A percentile compares a stretch with the other conserved stretches of the same genome.
phyloP scores from a whole-genome alignment of 2,113 vertebrate species.

The Theristicus caerulescens region DNA sequence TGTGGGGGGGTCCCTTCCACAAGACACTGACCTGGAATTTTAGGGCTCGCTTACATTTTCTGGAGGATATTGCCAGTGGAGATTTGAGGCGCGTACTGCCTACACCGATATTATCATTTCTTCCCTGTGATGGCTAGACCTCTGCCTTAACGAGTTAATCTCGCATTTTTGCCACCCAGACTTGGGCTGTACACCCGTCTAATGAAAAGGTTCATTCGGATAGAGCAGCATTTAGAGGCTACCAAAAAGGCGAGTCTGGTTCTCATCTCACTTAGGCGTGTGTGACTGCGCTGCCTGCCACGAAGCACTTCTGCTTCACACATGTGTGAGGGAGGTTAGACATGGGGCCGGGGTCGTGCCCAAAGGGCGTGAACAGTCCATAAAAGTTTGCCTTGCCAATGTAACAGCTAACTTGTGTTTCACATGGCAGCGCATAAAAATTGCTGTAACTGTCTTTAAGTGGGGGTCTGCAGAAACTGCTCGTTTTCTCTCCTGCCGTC shows the following conservation, averaged over 20 bases:
- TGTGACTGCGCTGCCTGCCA: not conserved
- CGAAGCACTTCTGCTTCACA: not conserved
- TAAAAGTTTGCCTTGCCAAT: not conserved
- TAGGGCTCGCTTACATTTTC: not conserved
- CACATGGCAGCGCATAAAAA: not conserved
- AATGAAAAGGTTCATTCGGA: not conserved
- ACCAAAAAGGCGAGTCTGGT: not conserved
- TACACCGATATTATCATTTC: not conserved
- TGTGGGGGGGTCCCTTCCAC: not conserved
- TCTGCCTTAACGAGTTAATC: not conserved
- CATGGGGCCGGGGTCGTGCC: not conserved
- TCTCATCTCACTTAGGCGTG: not conserved
- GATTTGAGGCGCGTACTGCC: not conserved
- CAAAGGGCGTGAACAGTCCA: not conserved
- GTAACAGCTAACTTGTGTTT: not conserved
- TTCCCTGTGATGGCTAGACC: not conserved
- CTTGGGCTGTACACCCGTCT: not conserved
- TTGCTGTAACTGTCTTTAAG: not conserved
- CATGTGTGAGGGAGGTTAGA: not conserved
- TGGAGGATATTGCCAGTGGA: not conserved
- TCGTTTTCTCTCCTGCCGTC: not conserved
- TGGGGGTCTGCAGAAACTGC: not conserved
- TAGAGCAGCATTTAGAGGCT: not conserved
- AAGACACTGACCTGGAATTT: conserved; percentile 15
- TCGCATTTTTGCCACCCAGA: fast-evolving